Evolutionary conservation across 2,113 vertebrate species (phyloP).

Genomic region (Turnix velox): DNA sequence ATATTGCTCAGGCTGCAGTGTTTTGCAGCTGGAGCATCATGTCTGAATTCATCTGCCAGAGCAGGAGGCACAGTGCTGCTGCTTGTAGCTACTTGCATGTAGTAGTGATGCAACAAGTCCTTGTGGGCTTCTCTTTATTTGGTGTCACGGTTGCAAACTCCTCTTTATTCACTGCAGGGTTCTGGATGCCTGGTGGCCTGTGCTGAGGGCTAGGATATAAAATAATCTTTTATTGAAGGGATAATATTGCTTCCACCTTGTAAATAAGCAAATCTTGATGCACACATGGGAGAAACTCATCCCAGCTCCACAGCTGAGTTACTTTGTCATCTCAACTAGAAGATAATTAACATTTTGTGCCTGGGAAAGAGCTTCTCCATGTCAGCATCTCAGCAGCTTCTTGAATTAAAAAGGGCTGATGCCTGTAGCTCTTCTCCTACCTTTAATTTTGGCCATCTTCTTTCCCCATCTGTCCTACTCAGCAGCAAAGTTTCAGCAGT

Average conservation of each 20-base stretch:
- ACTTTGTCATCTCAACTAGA: neutral
- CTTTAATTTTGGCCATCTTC: neutral
- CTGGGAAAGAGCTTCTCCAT: neutral
- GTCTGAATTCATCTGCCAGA: neutral
- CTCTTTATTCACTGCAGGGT: neutral
- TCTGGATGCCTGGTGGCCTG: neutral
- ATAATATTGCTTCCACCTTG: fast-evolving
- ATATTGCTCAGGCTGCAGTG: neutral
- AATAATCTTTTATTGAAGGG: neutral
- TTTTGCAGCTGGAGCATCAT: neutral
- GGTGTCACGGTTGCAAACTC: neutral
- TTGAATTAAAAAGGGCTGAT: neutral
- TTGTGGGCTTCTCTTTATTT: neutral
- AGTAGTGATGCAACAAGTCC: neutral
- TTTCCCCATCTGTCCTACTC: neutral
- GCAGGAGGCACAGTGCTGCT: neutral
- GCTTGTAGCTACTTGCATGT: fast-evolving
- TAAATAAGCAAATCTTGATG: neutral
- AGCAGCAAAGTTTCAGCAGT: neutral
- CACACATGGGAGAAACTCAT: neutral
- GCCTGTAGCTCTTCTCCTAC: neutral
- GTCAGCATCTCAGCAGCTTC: neutral
- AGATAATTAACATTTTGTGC: neutral
- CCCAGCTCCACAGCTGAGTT: neutral
- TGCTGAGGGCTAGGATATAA: neutral